These are phyloP conservation scores for Chaitophorus viminalis DNA, from an alignment of 2,888 invertebrate genomes.

Conservation along the genomic window DNA sequence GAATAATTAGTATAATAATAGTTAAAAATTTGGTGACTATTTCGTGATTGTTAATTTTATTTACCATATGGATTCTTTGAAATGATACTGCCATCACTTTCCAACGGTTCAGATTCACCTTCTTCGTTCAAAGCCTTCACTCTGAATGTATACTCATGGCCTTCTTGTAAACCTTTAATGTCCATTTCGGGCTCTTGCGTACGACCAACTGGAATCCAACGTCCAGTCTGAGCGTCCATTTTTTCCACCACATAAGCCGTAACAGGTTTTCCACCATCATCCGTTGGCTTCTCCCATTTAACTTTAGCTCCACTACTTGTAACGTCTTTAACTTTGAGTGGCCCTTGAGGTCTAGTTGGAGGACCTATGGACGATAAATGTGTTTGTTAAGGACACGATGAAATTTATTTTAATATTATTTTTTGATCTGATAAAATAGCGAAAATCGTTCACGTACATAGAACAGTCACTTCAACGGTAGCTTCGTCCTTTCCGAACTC, in stretches of 20 bases:
- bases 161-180: constrained; percentile 87
- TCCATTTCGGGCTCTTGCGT: constrained; percentile 89
- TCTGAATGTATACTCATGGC: constrained; percentile 92
- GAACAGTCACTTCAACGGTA: constrained; percentile 92
- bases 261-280: constrained; percentile 93
- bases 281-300: constrained; percentile 93
- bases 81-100: constrained; percentile 85
- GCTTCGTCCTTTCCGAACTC: constrained; percentile 92
- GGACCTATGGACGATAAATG: constrained; percentile 70
- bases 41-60: constrained; percentile 61
- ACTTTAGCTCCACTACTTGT: constrained; percentile 90
- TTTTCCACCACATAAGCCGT: constrained; percentile 95
- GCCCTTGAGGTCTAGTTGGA: constrained; percentile 88
- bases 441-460: constrained; percentile 68
- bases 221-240: constrained; percentile 88
- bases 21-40: too few species aligned
- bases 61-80: constrained; percentile 97
- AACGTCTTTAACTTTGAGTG: constrained; percentile 86
- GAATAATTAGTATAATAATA: too few species aligned
- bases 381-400: not conserved
- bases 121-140: constrained; percentile 95
- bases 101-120: constrained; percentile 92
- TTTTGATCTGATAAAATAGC: not conserved
- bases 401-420: not conserved
- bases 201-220: constrained; percentile 93